Evolutionary conservation across 1,140 invertebrate species (phyloP).

Genomic region (Prorops nasuta): DNA sequence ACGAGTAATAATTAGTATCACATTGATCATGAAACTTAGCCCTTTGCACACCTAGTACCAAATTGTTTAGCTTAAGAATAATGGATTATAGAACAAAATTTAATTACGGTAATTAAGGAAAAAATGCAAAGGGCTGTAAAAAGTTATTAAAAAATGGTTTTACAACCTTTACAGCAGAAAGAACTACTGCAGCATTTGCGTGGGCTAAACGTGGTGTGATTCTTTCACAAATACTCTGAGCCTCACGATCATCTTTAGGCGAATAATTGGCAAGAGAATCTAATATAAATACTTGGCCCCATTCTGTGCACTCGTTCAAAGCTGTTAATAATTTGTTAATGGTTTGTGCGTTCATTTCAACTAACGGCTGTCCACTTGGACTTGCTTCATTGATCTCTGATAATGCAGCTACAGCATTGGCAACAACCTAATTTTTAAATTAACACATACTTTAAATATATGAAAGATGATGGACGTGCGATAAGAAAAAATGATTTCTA

Average conservation of each 20-base stretch:
- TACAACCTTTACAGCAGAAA: slow-evolving; percentile 93
- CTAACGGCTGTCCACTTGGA: slow-evolving; percentile 85
- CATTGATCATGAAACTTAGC: too few species aligned
- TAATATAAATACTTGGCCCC: slow-evolving; percentile 98
- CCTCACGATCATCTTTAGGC: slow-evolving; percentile 96
- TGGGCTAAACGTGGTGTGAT: slow-evolving; percentile 97
- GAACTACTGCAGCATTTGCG: slow-evolving; percentile 99
- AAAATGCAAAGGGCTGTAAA: too few species aligned
- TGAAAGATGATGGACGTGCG: too few species aligned
- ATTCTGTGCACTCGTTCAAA: slow-evolving; percentile 98
- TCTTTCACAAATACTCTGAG: slow-evolving; percentile 98
- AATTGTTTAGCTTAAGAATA: too few species aligned
- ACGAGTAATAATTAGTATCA: background rate
- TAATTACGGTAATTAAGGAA: too few species aligned
- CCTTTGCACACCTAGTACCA: too few species aligned
- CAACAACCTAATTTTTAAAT: too few species aligned
- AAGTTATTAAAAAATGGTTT: background rate
- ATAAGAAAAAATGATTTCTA: slow-evolving; percentile 8
- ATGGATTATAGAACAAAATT: too few species aligned
- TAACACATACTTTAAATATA: too few species aligned
- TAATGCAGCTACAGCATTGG: slow-evolving; percentile 97
- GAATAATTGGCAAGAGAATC: slow-evolving; percentile 97
- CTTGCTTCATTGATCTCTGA: slow-evolving; percentile 99
- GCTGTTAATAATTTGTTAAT: slow-evolving; percentile 99
- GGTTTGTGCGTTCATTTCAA: slow-evolving; percentile 96